These are phyloP conservation scores for Enteromius anoplus DNA, from an alignment of 2,797 vertebrate genomes.

Conservation along the genomic window DNA sequence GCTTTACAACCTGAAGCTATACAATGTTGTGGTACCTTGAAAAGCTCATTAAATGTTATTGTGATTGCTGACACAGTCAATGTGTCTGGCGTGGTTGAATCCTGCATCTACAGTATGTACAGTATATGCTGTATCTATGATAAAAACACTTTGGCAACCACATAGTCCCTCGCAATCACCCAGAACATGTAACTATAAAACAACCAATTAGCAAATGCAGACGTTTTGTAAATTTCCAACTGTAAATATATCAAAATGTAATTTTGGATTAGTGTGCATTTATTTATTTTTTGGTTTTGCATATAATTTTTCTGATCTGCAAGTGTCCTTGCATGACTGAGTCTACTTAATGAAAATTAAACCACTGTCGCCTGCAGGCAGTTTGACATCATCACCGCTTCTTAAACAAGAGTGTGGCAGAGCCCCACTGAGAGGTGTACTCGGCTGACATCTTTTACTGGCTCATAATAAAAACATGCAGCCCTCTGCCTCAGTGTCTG, in stretches of 20 bases:
- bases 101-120: too few species aligned
- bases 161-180: background rate
- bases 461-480: slow-evolving; percentile 56
- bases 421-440: slow-evolving; percentile 52
- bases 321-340: slow-evolving; percentile 24
- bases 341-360: slow-evolving; percentile 46
- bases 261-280: too few species aligned
- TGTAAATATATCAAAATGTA: too few species aligned
- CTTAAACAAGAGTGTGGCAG: slow-evolving; percentile 30
- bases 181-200: background rate
- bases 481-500: slow-evolving; percentile 31
- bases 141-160: too few species aligned
- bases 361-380: slow-evolving; percentile 31
- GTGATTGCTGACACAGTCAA: background rate
- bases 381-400: slow-evolving; percentile 39
- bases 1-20: too few species aligned
- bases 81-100: background rate
- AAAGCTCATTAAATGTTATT: background rate
- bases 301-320: background rate
- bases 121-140: background rate
- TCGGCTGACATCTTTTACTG: slow-evolving; percentile 41
- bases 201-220: background rate
- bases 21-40: too few species aligned
- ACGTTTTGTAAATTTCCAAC: too few species aligned
- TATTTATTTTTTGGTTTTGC: too few species aligned